Conservation (phyloP, 2,113 vertebrate genomes). For the Equus quagga region DNA sequence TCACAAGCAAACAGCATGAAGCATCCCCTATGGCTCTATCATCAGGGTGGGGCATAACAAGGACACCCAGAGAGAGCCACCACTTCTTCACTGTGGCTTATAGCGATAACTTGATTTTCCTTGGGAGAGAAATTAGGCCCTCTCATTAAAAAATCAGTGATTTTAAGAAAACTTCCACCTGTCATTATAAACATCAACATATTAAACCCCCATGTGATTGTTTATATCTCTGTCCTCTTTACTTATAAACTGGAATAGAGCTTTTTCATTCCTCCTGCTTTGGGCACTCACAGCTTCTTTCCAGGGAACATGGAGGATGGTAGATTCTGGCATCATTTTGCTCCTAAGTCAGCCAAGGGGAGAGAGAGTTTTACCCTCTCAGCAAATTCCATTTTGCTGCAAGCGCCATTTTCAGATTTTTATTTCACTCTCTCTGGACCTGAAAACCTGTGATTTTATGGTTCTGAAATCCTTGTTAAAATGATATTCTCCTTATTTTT, state of each 20-base stretch:
- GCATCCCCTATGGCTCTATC: background rate
- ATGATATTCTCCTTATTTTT: background rate
- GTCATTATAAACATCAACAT: background rate
- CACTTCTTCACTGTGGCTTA: background rate
- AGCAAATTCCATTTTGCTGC: background rate
- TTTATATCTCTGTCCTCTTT: background rate
- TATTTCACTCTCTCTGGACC: background rate
- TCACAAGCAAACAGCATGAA: background rate
- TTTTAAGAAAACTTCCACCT: background rate
- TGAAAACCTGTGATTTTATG: slow-evolving; percentile 14
- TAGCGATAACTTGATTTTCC: background rate
- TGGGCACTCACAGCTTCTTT: background rate
- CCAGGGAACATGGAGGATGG: background rate
- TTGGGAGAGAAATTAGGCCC: background rate
- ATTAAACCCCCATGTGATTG: background rate
- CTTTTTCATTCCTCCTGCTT: background rate
- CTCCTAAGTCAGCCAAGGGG: background rate
- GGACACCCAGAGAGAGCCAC: background rate
- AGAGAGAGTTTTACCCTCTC: background rate
- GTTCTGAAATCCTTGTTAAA: background rate
- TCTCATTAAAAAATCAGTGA: background rate
- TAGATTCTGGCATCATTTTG: background rate
- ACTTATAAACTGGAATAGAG: background rate
- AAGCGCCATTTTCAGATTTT: background rate
- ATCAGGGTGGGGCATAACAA: background rate